Evolutionary conservation across 2,888 invertebrate genomes (phyloP).

Genomic region (Orgyia antiqua): DNA sequence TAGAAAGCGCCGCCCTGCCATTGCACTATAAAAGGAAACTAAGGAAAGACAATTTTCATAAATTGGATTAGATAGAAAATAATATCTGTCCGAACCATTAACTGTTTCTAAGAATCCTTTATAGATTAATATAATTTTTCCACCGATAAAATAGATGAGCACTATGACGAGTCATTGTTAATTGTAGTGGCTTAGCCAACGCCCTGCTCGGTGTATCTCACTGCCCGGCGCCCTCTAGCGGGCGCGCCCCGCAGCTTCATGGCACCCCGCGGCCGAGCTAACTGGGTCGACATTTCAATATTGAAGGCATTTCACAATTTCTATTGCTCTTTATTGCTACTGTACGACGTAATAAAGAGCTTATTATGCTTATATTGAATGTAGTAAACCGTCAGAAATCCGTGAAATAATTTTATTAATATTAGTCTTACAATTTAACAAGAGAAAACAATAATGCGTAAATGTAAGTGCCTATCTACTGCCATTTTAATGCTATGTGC

Average conservation of each 20-base stretch:
- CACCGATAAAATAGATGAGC: slow-evolving; percentile 44
- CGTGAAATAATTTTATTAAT: slow-evolving; percentile 19
- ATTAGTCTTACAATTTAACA: slow-evolving; percentile 11
- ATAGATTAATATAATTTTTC: slow-evolving; percentile 21
- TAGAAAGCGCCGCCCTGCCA: too few species aligned
- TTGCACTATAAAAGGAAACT: too few species aligned
- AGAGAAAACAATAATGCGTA: slow-evolving; percentile 3
- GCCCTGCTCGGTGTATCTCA: slow-evolving; percentile 12
- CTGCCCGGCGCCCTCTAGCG: slow-evolving; percentile 18
- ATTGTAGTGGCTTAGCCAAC: slow-evolving; percentile 42
- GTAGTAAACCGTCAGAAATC: slow-evolving; percentile 38
- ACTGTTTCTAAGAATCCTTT: neutral
- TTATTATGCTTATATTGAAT: slow-evolving; percentile 47
- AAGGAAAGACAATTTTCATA: too few species aligned
- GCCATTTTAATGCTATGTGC: neutral
- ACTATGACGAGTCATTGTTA: slow-evolving; percentile 54
- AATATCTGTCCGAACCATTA: too few species aligned
- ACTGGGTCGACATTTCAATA: slow-evolving; percentile 70
- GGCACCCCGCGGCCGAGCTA: slow-evolving; percentile 38
- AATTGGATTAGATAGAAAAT: too few species aligned
- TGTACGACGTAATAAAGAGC: slow-evolving; percentile 58
- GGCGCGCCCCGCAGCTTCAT: slow-evolving; percentile 24
- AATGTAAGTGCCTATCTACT: neutral
- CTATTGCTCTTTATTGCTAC: slow-evolving; percentile 58
- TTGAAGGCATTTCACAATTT: slow-evolving; percentile 69